These are phyloP conservation scores for Tragelaphus oryx DNA, from an alignment of 2,797 vertebrate genomes.

Conservation along the genomic window DNA sequence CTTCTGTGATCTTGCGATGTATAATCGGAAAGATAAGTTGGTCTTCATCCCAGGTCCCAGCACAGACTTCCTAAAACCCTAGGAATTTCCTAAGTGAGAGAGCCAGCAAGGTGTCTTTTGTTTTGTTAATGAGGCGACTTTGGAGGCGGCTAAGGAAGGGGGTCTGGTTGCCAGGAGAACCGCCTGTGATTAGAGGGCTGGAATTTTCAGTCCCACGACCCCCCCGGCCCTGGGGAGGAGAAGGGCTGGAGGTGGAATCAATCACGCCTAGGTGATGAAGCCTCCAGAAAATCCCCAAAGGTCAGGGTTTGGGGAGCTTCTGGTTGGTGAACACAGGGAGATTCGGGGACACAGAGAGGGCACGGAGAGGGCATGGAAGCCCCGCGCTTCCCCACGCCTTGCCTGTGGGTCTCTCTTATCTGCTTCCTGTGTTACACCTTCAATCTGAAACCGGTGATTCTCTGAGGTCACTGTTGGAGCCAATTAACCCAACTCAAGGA, in stretches of 20 bases:
- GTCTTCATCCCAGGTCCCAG: not conserved
- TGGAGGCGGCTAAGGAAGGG: not conserved
- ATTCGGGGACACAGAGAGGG: not conserved
- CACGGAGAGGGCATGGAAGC: not conserved
- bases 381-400: not conserved
- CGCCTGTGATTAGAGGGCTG: not conserved
- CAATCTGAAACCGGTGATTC: not conserved
- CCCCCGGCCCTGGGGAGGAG: not conserved
- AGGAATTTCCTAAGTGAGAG: not conserved
- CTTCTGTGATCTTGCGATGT: not conserved
- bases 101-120: not conserved
- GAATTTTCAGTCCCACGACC: not conserved
- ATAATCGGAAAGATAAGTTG: not conserved
- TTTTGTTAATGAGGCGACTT: not conserved
- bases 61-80: not conserved
- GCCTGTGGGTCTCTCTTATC: not conserved
- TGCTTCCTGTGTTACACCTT: not conserved
- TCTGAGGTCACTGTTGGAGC: not conserved
- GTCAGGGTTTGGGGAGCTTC: not conserved
- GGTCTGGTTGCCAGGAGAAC: not conserved
- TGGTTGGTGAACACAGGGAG: not conserved
- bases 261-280: not conserved
- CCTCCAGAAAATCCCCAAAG: not conserved
- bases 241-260: not conserved
- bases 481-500: not conserved